Base-by-base conservation (phyloP, 2,888 invertebrate species). In the Junonia oenone region DNA sequence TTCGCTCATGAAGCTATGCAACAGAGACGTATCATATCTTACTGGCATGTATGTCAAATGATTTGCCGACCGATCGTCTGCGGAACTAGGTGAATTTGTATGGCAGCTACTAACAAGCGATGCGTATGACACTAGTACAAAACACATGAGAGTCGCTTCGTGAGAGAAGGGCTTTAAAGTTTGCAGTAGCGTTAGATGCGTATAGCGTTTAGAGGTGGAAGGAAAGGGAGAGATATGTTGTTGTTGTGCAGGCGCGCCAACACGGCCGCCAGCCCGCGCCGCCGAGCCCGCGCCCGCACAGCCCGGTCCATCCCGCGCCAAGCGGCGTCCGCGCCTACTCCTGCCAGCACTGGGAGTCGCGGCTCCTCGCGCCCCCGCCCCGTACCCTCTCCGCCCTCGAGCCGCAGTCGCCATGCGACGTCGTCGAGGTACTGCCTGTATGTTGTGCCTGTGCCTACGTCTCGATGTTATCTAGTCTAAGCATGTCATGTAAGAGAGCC, bases 291-390 rank as follows among this genome's bases (percentile, higher is more conserved):
- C 88, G 70, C 78, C 80, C 73, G 84, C 83, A 67, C 87, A 91
- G 81, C 75, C 89, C 89, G 74, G 72, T 89, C 81, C 82, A 92
- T 86, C 81, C 92, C 82, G 80, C 90, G 73, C 91, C 90, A 68
- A 85, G 80, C 83, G 91, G 88, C 82, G 91, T 91, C 80, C 91
- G 88, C 78, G 90, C 85, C 69, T 92, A 84, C 90, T 92, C 86
- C 78, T 92, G 86, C 90, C 91, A 86, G 81, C 93, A 90, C 76
- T 92, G 83, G 91, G 93, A 91, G 76, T 84, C 91, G 63, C 86
- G 91, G 61, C 91, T 90, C 74, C 85, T 74, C 73, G 91, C 86
- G 68, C 91, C 84, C 59, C 89, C 81, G 70, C 86, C 78, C 59
- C 81, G 80, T 78, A 75, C 78, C 78, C 75, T 90, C 75, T 75